Conservation (phyloP, 2,888 invertebrate genomes). For the Sphaerophoria rueppellii region DNA sequence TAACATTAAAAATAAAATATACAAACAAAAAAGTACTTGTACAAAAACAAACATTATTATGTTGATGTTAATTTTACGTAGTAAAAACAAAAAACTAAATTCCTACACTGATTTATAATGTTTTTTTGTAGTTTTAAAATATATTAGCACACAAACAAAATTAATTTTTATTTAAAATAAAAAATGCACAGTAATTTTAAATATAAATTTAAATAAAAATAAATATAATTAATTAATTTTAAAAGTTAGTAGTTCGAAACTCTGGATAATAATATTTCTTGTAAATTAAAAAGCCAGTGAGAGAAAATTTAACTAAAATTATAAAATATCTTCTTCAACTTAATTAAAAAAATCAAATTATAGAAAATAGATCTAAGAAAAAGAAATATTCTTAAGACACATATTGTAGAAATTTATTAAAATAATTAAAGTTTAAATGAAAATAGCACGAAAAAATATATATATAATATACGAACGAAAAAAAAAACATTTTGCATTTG, state of each 20-base stretch:
- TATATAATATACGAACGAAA: slow-evolving; percentile 49
- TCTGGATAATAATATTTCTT: slow-evolving; percentile 61
- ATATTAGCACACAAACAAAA: slow-evolving; percentile 31
- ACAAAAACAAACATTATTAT: slow-evolving; percentile 43
- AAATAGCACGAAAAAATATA: slow-evolving; percentile 69
- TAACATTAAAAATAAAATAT: slow-evolving; percentile 40
- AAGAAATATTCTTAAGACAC: slow-evolving; percentile 18
- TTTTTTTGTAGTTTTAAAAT: slow-evolving; percentile 13
- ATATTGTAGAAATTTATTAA: slow-evolving; percentile 46
- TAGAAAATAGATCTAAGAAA: background rate
- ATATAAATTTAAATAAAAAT: no score
- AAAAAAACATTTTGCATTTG: background rate
- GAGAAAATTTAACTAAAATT: background rate
- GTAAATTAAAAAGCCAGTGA: slow-evolving; percentile 68
- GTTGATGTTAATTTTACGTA: slow-evolving; percentile 67
- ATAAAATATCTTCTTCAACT: background rate
- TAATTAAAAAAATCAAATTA: slow-evolving; percentile 15
- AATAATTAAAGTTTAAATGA: slow-evolving; percentile 39
- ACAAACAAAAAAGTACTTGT: slow-evolving; percentile 50
- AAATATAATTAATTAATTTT: background rate
- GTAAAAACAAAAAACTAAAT: slow-evolving; percentile 54
- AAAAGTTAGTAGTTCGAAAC: slow-evolving; percentile 28
- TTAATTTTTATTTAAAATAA: slow-evolving; percentile 48
- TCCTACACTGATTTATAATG: slow-evolving; percentile 41
- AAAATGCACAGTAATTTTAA: slow-evolving; percentile 50